phyloP scores from a whole-genome alignment of 2,888 invertebrate species.

The Sesamia inferens region DNA sequence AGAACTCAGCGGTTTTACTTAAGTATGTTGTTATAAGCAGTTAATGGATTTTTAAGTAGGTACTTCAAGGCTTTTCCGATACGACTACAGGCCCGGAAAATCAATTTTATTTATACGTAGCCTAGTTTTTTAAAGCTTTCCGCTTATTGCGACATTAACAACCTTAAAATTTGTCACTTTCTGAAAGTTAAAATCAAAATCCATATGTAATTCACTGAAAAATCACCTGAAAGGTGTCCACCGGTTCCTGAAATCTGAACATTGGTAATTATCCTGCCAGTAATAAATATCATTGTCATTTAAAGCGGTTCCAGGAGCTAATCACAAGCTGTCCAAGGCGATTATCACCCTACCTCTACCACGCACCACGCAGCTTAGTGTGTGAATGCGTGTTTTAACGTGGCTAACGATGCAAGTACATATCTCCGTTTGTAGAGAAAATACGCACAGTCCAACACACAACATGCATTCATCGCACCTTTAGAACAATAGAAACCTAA shows the following conservation, averaged over 20 bases:
- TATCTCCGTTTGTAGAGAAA: too few species aligned
- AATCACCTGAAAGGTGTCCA: too few species aligned
- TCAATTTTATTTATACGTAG: background rate
- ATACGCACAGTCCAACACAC: too few species aligned
- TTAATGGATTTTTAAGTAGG: constrained; percentile 35
- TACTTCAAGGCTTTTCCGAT: background rate
- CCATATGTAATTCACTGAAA: background rate
- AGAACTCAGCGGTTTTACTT: constrained; percentile 1
- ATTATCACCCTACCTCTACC: too few species aligned
- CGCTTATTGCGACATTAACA: background rate
- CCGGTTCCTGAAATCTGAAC: background rate
- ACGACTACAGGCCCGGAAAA: background rate
- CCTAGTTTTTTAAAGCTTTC: background rate
- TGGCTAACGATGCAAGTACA: too few species aligned
- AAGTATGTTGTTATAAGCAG: constrained; percentile 16
- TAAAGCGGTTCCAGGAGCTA: background rate
- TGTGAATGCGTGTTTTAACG: too few species aligned
- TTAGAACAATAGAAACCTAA: too few species aligned
- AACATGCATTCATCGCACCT: too few species aligned
- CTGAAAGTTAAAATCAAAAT: background rate
- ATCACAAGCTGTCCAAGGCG: too few species aligned
- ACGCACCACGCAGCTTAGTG: too few species aligned
- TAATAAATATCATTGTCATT: background rate
- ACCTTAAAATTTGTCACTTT: background rate
- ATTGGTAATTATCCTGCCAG: background rate